Conservation (phyloP, 2,888 invertebrate genomes). For the Erebia ligea region DNA sequence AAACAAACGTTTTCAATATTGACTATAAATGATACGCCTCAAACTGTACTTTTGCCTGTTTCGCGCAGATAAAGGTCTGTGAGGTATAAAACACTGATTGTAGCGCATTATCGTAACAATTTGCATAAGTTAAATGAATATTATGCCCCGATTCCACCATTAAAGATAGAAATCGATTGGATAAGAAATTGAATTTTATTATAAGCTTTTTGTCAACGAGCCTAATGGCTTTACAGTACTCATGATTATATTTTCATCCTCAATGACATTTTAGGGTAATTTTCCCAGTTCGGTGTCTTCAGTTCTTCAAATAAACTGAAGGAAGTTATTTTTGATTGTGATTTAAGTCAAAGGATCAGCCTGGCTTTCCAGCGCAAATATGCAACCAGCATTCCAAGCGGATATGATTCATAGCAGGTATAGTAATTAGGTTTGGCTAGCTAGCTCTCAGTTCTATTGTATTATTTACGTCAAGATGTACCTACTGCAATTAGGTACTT, state of each 20-base stretch:
- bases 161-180: neutral
- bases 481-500: no score
- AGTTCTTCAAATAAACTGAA: neutral
- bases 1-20: neutral
- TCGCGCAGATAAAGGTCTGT: constrained; percentile 67
- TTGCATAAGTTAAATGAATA: constrained; percentile 57
- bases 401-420: no score
- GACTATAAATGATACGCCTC: constrained; percentile 12
- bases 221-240: neutral
- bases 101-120: constrained; percentile 66
- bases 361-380: no score
- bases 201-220: constrained; percentile 10
- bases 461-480: no score
- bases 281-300: neutral
- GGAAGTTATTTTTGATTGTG: neutral
- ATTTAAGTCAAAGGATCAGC: no score
- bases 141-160: constrained; percentile 11
- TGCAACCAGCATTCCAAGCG: no score
- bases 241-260: no score
- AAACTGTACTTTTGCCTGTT: constrained; percentile 57
- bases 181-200: constrained; percentile 19
- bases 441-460: no score
- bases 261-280: neutral
- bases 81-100: constrained; percentile 54
- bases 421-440: no score